Evolutionary conservation across 2,797 vertebrate species (phyloP).

Genomic region (Uromys caudimaculatus): DNA sequence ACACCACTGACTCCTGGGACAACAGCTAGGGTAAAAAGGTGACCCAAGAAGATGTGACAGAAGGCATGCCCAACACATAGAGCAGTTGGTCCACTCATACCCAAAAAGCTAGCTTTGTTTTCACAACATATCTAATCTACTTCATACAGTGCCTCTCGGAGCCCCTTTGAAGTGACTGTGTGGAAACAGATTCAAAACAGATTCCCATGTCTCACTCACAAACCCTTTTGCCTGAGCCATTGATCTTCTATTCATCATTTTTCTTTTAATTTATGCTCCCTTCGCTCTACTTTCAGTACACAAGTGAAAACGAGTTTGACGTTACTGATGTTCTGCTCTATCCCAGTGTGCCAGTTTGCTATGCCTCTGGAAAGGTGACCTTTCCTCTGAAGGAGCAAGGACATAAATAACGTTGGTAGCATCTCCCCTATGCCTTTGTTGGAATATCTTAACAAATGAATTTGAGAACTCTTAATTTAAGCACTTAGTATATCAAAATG

Average conservation of each 20-base stretch:
- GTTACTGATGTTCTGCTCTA: background rate
- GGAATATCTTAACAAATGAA: background rate
- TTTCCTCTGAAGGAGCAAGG: slow-evolving; percentile 15
- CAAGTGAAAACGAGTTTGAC: slow-evolving; percentile 30
- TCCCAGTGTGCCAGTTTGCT: background rate
- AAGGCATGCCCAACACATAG: background rate
- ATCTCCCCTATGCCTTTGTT: background rate
- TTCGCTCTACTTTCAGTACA: background rate
- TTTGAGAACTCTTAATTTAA: slow-evolving; percentile 44
- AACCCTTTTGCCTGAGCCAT: background rate
- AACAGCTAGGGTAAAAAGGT: background rate
- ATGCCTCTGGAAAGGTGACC: slow-evolving; percentile 46
- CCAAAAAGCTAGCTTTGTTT: background rate
- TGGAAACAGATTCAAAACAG: slow-evolving; percentile 37
- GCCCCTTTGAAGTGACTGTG: background rate
- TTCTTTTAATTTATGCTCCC: background rate
- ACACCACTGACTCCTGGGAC: background rate
- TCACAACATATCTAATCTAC: background rate
- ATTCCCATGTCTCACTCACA: slow-evolving; percentile 36
- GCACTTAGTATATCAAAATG: background rate
- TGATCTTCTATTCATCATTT: slow-evolving; percentile 47
- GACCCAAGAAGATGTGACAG: background rate
- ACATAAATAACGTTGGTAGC: background rate
- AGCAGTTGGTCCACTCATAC: background rate
- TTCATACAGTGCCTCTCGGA: background rate